These are phyloP conservation scores for Paracyclopina nana DNA, from an alignment of 1,140 invertebrate genomes.

Conservation along the genomic window DNA sequence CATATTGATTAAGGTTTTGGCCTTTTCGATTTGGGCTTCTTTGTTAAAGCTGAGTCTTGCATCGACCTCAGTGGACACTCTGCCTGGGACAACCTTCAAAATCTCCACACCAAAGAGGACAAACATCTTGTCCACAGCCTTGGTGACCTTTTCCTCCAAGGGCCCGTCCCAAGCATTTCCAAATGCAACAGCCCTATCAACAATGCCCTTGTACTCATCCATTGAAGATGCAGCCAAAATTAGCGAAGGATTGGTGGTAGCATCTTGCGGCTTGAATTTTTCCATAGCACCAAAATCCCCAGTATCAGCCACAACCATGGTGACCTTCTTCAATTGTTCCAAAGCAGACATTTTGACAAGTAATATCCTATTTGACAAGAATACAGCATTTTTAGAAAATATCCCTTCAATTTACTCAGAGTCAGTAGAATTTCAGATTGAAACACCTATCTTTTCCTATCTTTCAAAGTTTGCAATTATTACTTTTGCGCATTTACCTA, in stretches of 20 bases:
- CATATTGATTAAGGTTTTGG: conserved; percentile 61
- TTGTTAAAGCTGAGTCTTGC: conserved; percentile 41
- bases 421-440: no score
- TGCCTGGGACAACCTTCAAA: conserved; percentile 86
- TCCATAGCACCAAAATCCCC: conserved; percentile 96
- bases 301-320: conserved; percentile 90
- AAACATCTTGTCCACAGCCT: conserved; percentile 77
- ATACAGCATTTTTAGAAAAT: no score
- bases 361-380: no score
- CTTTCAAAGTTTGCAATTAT: no score
- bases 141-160: conserved; percentile 33
- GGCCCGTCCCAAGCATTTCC: conserved; percentile 41
- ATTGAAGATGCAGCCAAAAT: conserved; percentile 79
- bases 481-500: no score
- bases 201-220: conserved; percentile 67
- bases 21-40: conserved; percentile 39
- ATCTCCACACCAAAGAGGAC: conserved; percentile 93
- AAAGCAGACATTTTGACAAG: no score
- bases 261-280: conserved; percentile 94
- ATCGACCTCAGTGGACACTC: conserved; percentile 97
- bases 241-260: conserved; percentile 95
- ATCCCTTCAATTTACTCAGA: no score
- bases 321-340: conserved; percentile 66
- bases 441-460: no score
- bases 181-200: conserved; percentile 73